Conservation (phyloP, 2,797 vertebrate genomes). For the Sandelia bainsii region DNA sequence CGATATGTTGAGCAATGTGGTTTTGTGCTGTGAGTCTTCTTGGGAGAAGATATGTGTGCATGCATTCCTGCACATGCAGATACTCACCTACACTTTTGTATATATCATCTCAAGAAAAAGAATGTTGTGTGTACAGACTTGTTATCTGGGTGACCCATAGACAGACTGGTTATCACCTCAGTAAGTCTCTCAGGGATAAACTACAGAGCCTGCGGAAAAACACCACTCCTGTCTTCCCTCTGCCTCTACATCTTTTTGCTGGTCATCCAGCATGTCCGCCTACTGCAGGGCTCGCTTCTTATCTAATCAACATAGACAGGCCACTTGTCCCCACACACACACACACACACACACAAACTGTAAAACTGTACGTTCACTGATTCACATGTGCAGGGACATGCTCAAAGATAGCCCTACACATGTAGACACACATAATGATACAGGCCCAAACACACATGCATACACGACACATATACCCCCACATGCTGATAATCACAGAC, state of each 20-base stretch:
- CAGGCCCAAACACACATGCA: conserved; percentile 26
- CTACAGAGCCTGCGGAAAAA: conserved; percentile 77
- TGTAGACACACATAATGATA: conserved; percentile 61
- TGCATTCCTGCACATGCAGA: conserved; percentile 52
- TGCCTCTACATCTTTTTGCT: conserved; percentile 57
- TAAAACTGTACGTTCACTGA: conserved; percentile 30
- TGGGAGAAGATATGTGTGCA: conserved; percentile 27
- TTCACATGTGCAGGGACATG: conserved; percentile 43
- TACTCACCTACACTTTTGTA: conserved; percentile 48
- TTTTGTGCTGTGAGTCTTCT: conserved; percentile 24
- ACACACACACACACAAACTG: conserved; percentile 38
- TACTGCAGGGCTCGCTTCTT: conserved; percentile 71
- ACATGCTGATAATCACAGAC: conserved; percentile 57
- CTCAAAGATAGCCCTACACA: conserved; percentile 66
- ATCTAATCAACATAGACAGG: conserved; percentile 84
- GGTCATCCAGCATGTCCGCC: conserved; percentile 72
- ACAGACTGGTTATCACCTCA: conserved; percentile 81
- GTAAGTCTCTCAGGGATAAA: conserved; percentile 74
- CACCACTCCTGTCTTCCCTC: conserved; percentile 54
- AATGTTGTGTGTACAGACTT: conserved; percentile 68
- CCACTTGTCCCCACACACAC: conserved; percentile 68
- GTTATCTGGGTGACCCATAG: conserved; percentile 83
- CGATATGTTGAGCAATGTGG: conserved; percentile 27
- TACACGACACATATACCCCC: conserved; percentile 38
- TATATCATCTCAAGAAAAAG: conserved; percentile 63